Percentiles rank a stretch among this genome's conserved stretches.
Evolutionary conservation across 2,113 vertebrate genomes (phyloP).

Genomic region (Gallinago media): DNA sequence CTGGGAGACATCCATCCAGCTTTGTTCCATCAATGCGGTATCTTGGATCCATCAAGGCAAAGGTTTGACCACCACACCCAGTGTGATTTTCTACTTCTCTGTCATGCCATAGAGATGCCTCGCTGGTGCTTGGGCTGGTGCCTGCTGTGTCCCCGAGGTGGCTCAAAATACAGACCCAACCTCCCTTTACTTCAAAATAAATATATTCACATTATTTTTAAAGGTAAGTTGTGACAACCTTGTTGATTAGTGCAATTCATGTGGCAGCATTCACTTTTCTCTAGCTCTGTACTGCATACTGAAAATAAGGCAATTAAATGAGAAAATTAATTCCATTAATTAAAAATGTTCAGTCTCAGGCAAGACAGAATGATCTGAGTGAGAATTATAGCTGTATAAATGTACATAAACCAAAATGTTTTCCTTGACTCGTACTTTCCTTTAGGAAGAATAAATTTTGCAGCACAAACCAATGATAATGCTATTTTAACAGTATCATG

Average conservation of each 20-base stretch:
- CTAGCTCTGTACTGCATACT: conserved; percentile 41
- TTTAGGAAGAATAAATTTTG: conserved; percentile 34
- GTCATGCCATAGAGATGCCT: rapidly evolving
- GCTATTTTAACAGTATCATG: background rate
- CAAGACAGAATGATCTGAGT: conserved; percentile 32
- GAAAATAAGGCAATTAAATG: conserved; percentile 68
- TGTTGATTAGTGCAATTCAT: conserved; percentile 69
- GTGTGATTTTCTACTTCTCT: background rate
- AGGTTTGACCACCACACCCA: background rate
- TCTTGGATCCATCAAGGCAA: background rate
- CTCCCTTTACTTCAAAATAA: conserved; percentile 46
- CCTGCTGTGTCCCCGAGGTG: background rate
- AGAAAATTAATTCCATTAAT: conserved; percentile 72
- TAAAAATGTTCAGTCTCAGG: conserved; percentile 58
- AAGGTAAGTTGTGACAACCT: conserved; percentile 69
- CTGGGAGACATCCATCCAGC: background rate
- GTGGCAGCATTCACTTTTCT: conserved; percentile 48
- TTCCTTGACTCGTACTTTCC: conserved; percentile 19
- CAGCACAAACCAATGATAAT: background rate
- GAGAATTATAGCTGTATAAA: conserved; percentile 45
- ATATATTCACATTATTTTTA: conserved; percentile 55
- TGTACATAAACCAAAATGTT: conserved; percentile 29
- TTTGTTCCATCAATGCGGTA: background rate
- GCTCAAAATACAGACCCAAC: background rate
- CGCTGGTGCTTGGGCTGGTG: rapidly evolving